Percentiles rank a stretch among this genome's conserved stretches.
These are phyloP conservation scores for Ctenochaetus hawaiiensis DNA, from an alignment of 2,797 vertebrate genomes.

Conservation along the genomic window DNA sequence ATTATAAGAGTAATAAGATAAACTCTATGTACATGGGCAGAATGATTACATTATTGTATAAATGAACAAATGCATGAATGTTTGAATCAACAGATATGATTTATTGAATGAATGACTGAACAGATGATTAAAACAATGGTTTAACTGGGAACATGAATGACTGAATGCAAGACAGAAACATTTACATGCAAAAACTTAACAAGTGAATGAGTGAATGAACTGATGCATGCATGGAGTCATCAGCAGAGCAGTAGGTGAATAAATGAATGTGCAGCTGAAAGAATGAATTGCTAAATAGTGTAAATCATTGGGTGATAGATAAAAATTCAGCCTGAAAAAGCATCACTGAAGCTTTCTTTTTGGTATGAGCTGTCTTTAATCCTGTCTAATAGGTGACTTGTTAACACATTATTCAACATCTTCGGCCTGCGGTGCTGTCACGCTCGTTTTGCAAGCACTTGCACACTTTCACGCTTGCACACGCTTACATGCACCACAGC, in stretches of 20 bases:
- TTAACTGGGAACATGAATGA: neutral
- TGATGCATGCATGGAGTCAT: neutral
- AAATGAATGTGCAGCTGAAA: neutral
- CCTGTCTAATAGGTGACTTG: conserved; percentile 32
- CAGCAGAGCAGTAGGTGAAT: neutral
- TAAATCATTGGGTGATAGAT: neutral
- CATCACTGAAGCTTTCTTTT: neutral
- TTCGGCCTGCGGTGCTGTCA: neutral
- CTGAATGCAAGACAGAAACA: neutral
- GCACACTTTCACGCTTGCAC: neutral
- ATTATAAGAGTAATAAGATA: neutral
- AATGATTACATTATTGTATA: neutral
- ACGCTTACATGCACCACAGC: neutral
- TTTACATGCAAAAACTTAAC: neutral
- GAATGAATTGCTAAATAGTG: neutral
- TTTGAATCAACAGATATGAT: neutral
- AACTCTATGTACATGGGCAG: neutral
- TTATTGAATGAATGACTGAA: neutral
- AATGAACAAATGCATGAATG: neutral
- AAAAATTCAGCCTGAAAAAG: neutral
- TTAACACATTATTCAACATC: neutral
- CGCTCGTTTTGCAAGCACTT: neutral
- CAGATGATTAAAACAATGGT: neutral
- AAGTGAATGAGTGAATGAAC: neutral
- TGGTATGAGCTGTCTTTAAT: conserved; percentile 20